A percentile compares a stretch with the other conserved stretches of the same genome.
These are phyloP conservation scores for Onychorhynchus coronatus DNA, from an alignment of 2,113 vertebrate genomes.

Conservation along the genomic window DNA sequence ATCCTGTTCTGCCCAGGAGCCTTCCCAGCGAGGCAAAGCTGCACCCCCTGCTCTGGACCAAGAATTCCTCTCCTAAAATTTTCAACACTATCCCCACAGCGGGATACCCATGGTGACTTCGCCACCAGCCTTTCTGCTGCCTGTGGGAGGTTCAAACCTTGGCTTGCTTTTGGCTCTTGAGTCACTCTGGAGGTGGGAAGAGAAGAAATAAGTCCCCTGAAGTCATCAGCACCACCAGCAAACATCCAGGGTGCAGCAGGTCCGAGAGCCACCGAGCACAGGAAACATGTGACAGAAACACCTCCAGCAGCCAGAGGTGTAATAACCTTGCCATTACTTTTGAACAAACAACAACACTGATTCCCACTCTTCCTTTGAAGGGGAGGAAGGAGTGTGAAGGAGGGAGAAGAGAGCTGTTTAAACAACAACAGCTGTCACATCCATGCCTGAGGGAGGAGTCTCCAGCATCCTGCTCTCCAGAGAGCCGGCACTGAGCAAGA, in stretches of 20 bases:
- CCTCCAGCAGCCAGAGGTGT: not conserved
- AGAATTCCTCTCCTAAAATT: not conserved
- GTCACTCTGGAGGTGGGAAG: not conserved
- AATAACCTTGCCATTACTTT: not conserved
- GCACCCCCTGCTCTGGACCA: not conserved
- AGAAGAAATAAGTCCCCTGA: not conserved
- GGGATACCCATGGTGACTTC: not conserved
- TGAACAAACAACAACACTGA: not conserved
- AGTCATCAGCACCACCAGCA: not conserved
- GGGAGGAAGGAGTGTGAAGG: not conserved
- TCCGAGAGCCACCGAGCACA: not conserved
- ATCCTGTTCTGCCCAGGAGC: not conserved
- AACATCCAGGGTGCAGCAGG: not conserved
- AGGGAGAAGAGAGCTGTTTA: not conserved
- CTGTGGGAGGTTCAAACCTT: not conserved
- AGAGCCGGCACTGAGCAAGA: not conserved
- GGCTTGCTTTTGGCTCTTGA: not conserved
- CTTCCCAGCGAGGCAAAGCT: fast-evolving
- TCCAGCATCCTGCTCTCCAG: not conserved
- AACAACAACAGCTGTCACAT: conserved; percentile 35
- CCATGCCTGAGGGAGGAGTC: not conserved
- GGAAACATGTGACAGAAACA: not conserved
- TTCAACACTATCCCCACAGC: not conserved
- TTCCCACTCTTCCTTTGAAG: not conserved
- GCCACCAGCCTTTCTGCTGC: not conserved